A percentile compares a stretch with the other conserved stretches of the same genome.
Evolutionary conservation across 1,140 invertebrate species (phyloP).

Genomic region (Lanistes nyassanus): DNA sequence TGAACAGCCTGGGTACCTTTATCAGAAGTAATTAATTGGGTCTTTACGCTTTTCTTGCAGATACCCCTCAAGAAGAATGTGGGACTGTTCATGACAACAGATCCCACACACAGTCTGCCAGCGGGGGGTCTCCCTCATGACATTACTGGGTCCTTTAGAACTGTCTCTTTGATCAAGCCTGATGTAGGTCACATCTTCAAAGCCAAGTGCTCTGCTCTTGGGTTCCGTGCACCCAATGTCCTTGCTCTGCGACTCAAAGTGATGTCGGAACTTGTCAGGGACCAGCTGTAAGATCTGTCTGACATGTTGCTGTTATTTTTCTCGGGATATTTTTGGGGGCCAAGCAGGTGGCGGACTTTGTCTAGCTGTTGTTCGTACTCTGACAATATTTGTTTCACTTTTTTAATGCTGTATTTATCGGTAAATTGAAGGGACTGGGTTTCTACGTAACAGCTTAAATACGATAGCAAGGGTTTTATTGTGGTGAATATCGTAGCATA

Average conservation of each 20-base stretch:
- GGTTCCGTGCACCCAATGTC: slow-evolving; percentile 58
- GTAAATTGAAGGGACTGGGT: no score
- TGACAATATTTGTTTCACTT: no score
- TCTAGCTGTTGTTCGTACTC: no score
- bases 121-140: slow-evolving; percentile 50
- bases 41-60: slow-evolving; percentile 33
- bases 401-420: no score
- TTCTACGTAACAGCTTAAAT: no score
- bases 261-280: slow-evolving; percentile 58
- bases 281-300: slow-evolving; percentile 59
- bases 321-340: background rate
- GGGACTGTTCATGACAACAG: slow-evolving; percentile 60
- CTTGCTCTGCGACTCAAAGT: slow-evolving; percentile 61
- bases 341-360: no score
- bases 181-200: slow-evolving; percentile 61
- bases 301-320: background rate
- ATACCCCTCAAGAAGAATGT: slow-evolving; percentile 52
- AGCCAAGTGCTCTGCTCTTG: slow-evolving; percentile 60
- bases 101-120: slow-evolving; percentile 32
- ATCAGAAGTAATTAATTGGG: no score
- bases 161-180: slow-evolving; percentile 59
- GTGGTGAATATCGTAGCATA: background rate
- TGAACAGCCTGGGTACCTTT: no score
- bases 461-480: no score
- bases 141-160: slow-evolving; percentile 59